Evolutionary conservation across 2,797 vertebrate species (phyloP).

Genomic region (Lagodon rhomboides): DNA sequence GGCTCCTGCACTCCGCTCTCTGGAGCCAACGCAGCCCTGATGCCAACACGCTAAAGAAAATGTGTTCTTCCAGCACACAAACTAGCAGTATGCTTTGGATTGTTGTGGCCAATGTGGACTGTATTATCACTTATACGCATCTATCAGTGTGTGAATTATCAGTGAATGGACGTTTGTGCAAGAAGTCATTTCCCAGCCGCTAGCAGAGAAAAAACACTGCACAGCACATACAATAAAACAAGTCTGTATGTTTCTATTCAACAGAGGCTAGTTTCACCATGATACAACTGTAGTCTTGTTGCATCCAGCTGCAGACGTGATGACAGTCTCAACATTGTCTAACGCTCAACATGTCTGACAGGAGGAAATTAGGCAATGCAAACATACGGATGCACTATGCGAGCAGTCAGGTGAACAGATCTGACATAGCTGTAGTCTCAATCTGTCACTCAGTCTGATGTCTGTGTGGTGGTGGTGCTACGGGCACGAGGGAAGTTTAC

Average conservation of each 20-base stretch:
- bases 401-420: not conserved
- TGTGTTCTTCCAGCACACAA: not conserved
- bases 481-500: not conserved
- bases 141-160: not conserved
- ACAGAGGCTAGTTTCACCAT: not conserved
- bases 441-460: not conserved
- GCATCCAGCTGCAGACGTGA: not conserved
- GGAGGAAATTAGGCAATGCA: not conserved
- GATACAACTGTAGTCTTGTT: not conserved
- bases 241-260: not conserved
- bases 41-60: no score
- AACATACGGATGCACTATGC: not conserved
- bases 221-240: not conserved
- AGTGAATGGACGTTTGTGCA: not conserved
- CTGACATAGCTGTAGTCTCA: not conserved
- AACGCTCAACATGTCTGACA: not conserved
- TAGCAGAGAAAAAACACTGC: no score
- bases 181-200: not conserved
- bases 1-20: not conserved
- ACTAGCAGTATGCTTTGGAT: not conserved
- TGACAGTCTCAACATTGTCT: not conserved
- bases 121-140: no score
- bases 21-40: no score
- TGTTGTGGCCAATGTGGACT: not conserved
- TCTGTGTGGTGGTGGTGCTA: not conserved